Evolutionary conservation across 2,797 vertebrate species (phyloP), one percentile per base, ranked within the genome.

Genomic region (Pyrrhura leucotis): DNA sequence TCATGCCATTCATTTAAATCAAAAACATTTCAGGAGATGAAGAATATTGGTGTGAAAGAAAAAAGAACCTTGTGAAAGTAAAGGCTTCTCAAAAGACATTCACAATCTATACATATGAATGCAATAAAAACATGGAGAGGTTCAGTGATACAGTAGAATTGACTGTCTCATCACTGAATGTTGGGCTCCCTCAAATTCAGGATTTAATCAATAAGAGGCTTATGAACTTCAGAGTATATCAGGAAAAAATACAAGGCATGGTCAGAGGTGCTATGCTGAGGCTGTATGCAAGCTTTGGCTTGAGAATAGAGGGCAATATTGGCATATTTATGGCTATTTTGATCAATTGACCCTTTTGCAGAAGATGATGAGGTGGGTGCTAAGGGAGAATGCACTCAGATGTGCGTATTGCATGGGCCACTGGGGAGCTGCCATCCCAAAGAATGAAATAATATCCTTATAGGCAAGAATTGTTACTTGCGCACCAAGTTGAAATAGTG

Each of bases 1-100:
- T 77, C 58, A 10, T 76, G 86, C 92, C 72, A n/a, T 59, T 95
- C 61, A 8, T 90, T 53, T 88, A 89, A 85, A 94, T 85, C 76
- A 75, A 91, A 87, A 77, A 50, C 66, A 1, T 89, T 96, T 85
- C 40, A 39, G 68, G 56, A 90, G 51, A 19, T 68, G 84, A 93
- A 44, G 45, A 88, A 39, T 85, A 16, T 54, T 47, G 69, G 53
- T 51, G 44, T 73, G 45, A 56, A 82, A 72, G 56, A 91, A 83
- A 83, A 77, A 93, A 90, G 48, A 69, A 48, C 23, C 53, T 61
- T 79, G 29, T 82, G 53, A 89, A 90, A 85, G 44, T 50, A 47
- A 73, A 78, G 62, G 37, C 62, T 92, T 50, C 78, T 87, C 81
- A 71, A 44, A 79, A 69, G 84, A 31, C 37, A 17, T 79, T 80